Conservation (phyloP, 2,113 vertebrate genomes). For the Ceratotherium simum region DNA sequence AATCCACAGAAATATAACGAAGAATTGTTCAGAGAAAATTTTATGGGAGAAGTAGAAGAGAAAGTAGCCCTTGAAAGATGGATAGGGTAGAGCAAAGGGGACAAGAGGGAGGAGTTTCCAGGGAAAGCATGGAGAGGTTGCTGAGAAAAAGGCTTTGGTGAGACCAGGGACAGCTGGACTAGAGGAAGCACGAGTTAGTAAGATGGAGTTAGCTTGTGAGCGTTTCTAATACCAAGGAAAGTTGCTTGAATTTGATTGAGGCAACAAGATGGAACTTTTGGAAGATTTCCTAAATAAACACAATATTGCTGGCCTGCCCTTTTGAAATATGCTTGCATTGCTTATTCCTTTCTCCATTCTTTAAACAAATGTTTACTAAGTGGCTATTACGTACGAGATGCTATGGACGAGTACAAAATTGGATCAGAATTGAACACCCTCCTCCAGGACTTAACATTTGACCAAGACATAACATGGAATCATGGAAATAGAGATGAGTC, state of each 20-base stretch:
- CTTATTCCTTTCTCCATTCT: neutral
- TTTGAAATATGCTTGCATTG: neutral
- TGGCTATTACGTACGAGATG: neutral
- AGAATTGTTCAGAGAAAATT: neutral
- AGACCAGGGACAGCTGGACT: neutral
- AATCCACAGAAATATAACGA: neutral
- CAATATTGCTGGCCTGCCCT: neutral
- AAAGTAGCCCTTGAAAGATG: neutral
- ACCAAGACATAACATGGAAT: neutral
- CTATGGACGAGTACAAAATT: neutral
- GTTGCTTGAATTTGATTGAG: neutral
- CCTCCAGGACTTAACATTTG: neutral
- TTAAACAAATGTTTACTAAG: conserved; percentile 21
- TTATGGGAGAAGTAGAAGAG: neutral
- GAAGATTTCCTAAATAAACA: conserved; percentile 30
- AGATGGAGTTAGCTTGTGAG: neutral
- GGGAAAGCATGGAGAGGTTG: neutral
- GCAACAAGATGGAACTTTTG: neutral
- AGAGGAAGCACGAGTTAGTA: neutral
- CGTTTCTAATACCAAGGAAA: neutral
- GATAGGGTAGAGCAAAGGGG: neutral
- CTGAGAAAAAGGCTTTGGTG: neutral
- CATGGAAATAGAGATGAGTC: neutral
- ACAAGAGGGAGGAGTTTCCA: neutral
- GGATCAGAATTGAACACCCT: neutral